Conservation (phyloP, 2,888 invertebrate species). For the Elegia similella region DNA sequence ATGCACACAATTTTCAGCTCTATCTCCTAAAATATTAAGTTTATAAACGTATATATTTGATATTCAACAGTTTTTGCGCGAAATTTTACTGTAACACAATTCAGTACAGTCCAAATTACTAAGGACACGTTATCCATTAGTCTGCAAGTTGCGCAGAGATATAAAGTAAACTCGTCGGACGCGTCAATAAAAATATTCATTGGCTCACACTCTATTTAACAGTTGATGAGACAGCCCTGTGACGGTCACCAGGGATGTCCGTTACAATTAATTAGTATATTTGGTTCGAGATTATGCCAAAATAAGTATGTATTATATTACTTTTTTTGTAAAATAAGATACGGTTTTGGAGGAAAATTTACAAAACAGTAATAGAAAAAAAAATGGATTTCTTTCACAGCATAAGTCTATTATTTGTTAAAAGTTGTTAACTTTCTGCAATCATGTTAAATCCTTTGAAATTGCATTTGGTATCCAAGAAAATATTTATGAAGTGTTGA, state of each 20-base stretch:
- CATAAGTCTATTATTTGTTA: no score
- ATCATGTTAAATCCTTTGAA: no score
- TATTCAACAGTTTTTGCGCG: constrained; percentile 6
- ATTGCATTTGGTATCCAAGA: no score
- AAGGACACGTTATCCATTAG: constrained; percentile 21
- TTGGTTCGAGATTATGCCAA: no score
- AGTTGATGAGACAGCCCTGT: constrained; percentile 67
- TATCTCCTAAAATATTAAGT: constrained; percentile 31
- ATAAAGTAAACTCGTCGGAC: constrained; percentile 60
- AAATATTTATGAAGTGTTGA: no score
- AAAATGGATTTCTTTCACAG: no score
- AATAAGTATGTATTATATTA: no score
- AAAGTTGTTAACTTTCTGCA: no score
- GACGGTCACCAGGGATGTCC: constrained; percentile 53
- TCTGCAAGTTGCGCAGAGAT: constrained; percentile 35
- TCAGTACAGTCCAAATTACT: constrained; percentile 38
- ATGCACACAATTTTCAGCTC: constrained; percentile 35
- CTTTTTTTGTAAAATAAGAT: no score
- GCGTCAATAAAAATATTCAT: constrained; percentile 81
- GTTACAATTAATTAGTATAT: constrained; percentile 1
- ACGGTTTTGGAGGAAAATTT: no score
- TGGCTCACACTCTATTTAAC: constrained; percentile 77
- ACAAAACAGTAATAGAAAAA: no score
- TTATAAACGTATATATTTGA: constrained; percentile 18
- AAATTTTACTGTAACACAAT: constrained; percentile 34